Conservation (phyloP, 2,888 invertebrate species). For the Atherix ibis region DNA sequence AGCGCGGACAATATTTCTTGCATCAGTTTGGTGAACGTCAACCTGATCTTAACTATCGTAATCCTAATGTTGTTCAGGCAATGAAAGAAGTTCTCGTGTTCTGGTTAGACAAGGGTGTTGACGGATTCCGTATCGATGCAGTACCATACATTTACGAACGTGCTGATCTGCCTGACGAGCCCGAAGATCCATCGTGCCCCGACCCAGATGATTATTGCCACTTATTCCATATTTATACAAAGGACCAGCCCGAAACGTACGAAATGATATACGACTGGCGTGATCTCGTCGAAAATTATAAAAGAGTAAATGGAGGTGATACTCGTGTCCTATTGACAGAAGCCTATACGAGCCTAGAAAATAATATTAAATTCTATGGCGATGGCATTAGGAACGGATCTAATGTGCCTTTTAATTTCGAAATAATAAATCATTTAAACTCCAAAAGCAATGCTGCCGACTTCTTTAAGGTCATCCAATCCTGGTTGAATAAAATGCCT, state of each 20-base stretch:
- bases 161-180: slow-evolving; percentile 38
- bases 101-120: slow-evolving; percentile 57
- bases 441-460: slow-evolving; percentile 33
- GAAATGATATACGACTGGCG: slow-evolving; percentile 32
- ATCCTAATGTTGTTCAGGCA: slow-evolving; percentile 44
- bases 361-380: slow-evolving; percentile 40
- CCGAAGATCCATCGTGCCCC: slow-evolving; percentile 28
- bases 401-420: slow-evolving; percentile 45
- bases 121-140: slow-evolving; percentile 52
- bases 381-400: slow-evolving; percentile 30
- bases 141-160: slow-evolving; percentile 33
- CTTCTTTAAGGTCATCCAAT: slow-evolving; percentile 33
- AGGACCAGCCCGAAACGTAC: slow-evolving; percentile 35
- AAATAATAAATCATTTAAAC: slow-evolving; percentile 36
- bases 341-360: slow-evolving; percentile 35
- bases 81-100: slow-evolving; percentile 47
- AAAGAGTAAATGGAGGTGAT: slow-evolving; percentile 26
- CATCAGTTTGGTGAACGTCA: slow-evolving; percentile 43
- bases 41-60: slow-evolving; percentile 57
- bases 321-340: slow-evolving; percentile 39
- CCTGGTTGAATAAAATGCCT: slow-evolving; percentile 41
- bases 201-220: slow-evolving; percentile 35
- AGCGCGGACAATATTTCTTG: slow-evolving; percentile 41
- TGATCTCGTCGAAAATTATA: slow-evolving; percentile 43
- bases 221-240: slow-evolving; percentile 38